A percentile compares a stretch with the other conserved stretches of the same genome.
Conservation (phyloP, 2,113 vertebrate genomes). For the Oryzias javanicus region DNA sequence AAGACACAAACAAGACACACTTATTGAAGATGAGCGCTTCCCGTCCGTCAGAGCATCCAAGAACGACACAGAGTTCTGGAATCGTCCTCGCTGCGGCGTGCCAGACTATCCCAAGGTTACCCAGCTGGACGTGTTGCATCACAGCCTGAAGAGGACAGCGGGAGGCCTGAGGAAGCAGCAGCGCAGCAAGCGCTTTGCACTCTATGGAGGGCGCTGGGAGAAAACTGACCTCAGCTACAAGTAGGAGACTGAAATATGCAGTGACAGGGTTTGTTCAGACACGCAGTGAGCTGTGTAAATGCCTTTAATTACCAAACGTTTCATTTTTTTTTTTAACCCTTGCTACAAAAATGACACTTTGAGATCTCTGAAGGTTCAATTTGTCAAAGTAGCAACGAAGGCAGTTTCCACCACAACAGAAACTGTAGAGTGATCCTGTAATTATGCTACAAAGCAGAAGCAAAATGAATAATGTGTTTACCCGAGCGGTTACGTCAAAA, state of each 20-base stretch:
- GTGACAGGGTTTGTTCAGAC: not conserved
- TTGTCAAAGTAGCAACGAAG: not conserved
- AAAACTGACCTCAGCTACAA: conserved; percentile 56
- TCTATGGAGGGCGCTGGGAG: conserved; percentile 61
- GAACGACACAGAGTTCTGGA: conserved; percentile 37
- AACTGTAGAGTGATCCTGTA: not conserved
- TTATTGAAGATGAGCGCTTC: conserved; percentile 9
- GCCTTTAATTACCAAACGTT: no score
- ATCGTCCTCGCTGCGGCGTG: conserved; percentile 53
- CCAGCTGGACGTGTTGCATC: not conserved
- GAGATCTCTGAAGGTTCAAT: not conserved
- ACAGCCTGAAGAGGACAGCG: conserved; percentile 26
- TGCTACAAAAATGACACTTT: no score
- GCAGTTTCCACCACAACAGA: not conserved
- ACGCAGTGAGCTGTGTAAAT: not conserved
- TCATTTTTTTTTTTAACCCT: no score
- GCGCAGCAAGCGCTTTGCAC: conserved; percentile 43
- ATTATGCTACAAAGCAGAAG: not conserved
- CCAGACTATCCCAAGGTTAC: conserved; percentile 40
- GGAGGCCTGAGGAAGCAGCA: conserved; percentile 14
- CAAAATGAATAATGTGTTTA: not conserved
- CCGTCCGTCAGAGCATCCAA: conserved; percentile 9
- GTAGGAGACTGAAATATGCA: conserved; percentile 28
- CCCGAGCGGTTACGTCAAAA: not conserved
- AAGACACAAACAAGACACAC: conserved; percentile 28